Percentiles rank a stretch among this genome's conserved stretches.
Evolutionary conservation across 37 sponge, comb jelly and placozoan species (phyloP).

Genomic region (Agelas oroides): DNA sequence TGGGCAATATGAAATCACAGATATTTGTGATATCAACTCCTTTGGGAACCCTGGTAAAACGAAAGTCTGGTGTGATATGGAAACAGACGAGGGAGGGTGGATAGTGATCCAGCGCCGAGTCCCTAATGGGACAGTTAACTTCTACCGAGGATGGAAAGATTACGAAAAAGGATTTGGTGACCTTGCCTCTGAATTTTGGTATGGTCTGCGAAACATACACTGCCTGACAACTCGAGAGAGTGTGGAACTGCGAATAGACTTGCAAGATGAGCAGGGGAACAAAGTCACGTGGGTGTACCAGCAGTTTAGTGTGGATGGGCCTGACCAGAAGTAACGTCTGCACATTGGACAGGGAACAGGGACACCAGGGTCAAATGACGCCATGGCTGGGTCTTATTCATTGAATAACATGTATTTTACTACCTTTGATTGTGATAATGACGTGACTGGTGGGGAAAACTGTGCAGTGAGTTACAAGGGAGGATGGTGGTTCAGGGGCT

Average conservation of each 20-base stretch:
- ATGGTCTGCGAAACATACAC: constrained; percentile 42
- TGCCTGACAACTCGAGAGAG: constrained; percentile 9
- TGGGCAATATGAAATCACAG: no score
- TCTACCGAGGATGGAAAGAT: constrained; percentile 21
- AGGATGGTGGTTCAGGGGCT: constrained; percentile 39
- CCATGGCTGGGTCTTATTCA: not conserved
- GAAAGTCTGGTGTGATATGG: constrained; percentile 34
- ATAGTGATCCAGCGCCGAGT: constrained; percentile 32
- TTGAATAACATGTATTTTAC: constrained; percentile 24
- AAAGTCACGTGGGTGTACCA: not conserved
- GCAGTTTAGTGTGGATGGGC: constrained; percentile 16
- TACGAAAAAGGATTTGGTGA: constrained; percentile 40
- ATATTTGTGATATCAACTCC: no score
- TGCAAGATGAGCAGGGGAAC: not conserved
- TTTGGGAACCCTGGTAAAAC: no score
- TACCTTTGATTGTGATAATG: constrained; percentile 40
- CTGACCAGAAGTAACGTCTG: constrained; percentile 8
- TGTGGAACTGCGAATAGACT: constrained; percentile 9
- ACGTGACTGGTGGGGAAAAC: not conserved
- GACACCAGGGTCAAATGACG: not conserved
- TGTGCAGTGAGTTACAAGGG: constrained; percentile 1
- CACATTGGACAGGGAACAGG: constrained; percentile 7
- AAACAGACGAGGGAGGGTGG: constrained; percentile 42
- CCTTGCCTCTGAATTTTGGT: constrained; percentile 29
- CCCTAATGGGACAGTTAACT: constrained; percentile 35